Conservation (phyloP, 2,113 vertebrate species). For the Mesocricetus auratus region DNA sequence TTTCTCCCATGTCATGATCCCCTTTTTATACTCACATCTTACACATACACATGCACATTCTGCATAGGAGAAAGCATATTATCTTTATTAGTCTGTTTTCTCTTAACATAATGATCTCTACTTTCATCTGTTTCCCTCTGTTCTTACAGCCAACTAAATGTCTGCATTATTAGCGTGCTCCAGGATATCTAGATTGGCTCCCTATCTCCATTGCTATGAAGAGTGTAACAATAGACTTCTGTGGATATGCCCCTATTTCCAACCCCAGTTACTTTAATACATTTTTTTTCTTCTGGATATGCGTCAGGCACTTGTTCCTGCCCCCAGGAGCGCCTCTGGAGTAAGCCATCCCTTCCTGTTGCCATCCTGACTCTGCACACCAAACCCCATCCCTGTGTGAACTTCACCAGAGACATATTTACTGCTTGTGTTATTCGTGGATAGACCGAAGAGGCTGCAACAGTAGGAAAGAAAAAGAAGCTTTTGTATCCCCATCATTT, state of each 20-base stretch:
- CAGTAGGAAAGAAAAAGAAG: background rate
- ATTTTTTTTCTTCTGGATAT: background rate
- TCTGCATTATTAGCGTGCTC: too few species aligned
- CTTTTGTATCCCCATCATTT: background rate
- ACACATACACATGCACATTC: background rate
- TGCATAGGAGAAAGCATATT: background rate
- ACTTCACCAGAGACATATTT: background rate
- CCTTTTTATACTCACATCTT: background rate
- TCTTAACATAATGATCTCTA: background rate
- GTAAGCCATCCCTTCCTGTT: background rate
- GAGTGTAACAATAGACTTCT: background rate
- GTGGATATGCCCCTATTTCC: background rate
- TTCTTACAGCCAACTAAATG: background rate
- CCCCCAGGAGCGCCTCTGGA: background rate
- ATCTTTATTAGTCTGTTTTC: background rate
- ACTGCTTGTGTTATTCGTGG: background rate
- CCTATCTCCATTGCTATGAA: background rate
- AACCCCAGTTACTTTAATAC: background rate
- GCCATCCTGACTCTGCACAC: background rate
- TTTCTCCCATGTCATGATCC: background rate
- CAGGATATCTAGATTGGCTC: background rate
- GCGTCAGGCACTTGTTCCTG: background rate
- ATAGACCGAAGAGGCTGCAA: background rate
- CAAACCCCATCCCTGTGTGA: background rate
- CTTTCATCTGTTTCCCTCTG: background rate